Conservation (phyloP, 1,140 invertebrate species). For the Eupristina koningsbergeri region DNA sequence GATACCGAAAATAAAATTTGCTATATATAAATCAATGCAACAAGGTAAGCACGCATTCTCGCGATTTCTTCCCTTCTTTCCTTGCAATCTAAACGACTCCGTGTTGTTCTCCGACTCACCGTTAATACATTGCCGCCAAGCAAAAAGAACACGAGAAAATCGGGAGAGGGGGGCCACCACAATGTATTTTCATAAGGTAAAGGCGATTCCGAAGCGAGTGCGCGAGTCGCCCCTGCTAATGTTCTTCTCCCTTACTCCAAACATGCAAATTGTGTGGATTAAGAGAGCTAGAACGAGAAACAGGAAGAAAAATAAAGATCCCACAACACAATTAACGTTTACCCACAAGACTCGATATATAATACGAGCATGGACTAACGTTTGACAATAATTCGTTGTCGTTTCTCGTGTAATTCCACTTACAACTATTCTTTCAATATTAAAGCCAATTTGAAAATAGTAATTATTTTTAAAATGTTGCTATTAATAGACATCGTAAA, state of each 20-base stretch:
- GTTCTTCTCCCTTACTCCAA: too few species aligned
- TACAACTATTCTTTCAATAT: too few species aligned
- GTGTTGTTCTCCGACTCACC: not conserved
- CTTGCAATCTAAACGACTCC: not conserved
- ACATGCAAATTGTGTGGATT: not conserved
- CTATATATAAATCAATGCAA: constrained; percentile 34
- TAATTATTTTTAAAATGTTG: too few species aligned
- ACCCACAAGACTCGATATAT: not conserved
- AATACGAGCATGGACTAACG: too few species aligned
- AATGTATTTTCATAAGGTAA: constrained; percentile 25
- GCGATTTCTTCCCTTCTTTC: not conserved
- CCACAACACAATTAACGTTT: not conserved
- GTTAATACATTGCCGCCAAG: constrained; percentile 15
- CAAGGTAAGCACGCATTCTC: not conserved
- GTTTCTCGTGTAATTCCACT: too few species aligned
- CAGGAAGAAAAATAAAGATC: not conserved
- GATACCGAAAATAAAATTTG: not conserved
- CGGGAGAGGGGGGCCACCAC: not conserved
- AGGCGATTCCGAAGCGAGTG: not conserved
- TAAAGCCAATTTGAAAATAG: too few species aligned
- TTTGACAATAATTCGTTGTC: too few species aligned
- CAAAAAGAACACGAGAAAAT: not conserved
- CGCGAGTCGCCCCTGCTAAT: too few species aligned
- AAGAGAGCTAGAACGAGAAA: not conserved
- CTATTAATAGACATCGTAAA: too few species aligned